phyloP scores from a whole-genome alignment of 2,113 vertebrate species.

The Holacanthus passer region DNA sequence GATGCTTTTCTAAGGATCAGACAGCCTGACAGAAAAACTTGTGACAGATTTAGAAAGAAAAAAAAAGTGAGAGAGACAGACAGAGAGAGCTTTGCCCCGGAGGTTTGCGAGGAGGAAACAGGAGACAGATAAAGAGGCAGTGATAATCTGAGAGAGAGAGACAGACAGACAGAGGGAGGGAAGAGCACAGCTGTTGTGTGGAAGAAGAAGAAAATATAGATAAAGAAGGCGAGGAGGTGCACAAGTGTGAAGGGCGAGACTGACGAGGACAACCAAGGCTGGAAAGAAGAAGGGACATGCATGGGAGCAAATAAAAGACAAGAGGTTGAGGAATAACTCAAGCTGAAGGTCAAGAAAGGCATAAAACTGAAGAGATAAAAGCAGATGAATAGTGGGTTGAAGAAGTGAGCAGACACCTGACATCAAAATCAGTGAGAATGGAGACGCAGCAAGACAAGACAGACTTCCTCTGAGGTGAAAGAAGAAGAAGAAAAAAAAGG shows the following conservation, averaged over 20 bases:
- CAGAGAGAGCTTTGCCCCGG: conserved; percentile 56
- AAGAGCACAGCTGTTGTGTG: conserved; percentile 67
- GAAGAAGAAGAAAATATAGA: conserved; percentile 63
- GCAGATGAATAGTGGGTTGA: background rate
- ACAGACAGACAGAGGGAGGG: conserved; percentile 38
- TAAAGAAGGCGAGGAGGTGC: conserved; percentile 69
- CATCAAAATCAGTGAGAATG: conserved; percentile 55
- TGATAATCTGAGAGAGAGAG: conserved; percentile 36
- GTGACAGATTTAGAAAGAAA: conserved; percentile 58
- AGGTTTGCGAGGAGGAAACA: conserved; percentile 61
- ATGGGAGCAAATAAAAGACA: background rate
- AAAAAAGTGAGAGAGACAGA: conserved; percentile 12
- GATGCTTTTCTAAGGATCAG: conserved; percentile 50
- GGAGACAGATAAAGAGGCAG: conserved; percentile 67
- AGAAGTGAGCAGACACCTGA: conserved; percentile 48
- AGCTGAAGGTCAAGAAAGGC: conserved; percentile 40
- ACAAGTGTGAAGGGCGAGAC: conserved; percentile 69
- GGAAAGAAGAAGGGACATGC: conserved; percentile 11
- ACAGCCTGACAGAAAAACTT: conserved; percentile 52
- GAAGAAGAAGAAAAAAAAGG: background rate
- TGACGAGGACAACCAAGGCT: conserved; percentile 47
- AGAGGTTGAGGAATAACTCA: background rate
- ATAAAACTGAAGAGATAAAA: conserved; percentile 20
- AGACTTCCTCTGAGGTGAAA: conserved; percentile 44
- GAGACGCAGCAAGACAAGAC: conserved; percentile 34